Base-by-base conservation (phyloP, 2,113 vertebrate genomes). In the Corythoichthys intestinalis region DNA sequence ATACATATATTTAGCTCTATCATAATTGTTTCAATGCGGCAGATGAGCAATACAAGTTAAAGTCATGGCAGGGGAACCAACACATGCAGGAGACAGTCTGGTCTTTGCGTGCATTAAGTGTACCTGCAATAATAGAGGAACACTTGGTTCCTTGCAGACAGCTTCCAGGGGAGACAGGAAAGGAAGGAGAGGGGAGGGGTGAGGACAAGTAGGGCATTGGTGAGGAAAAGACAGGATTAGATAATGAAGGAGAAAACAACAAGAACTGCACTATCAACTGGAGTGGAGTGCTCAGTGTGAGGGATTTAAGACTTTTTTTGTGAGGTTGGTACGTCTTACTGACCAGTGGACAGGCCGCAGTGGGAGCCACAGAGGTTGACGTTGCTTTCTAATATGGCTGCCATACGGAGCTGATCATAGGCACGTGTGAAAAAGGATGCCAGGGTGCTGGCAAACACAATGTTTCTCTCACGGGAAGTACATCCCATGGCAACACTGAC, bases 401-500 rank as follows among this genome's bases (percentile, higher is more conserved):
- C 96, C 94, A 96, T 97, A 69, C 95, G 94, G 28, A 98, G 94
- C 83, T 98, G 96, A 83, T 98, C 96, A 0, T 94, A 96, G 0
- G 96, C 94, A 10, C 96, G 92, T 0, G 93, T 93, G 84, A 94
- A 97, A 88, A 97, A 97, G 47, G 96, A 94, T 14, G 95, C 94
- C 1, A 98, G 95, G 1, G 95, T 92, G 76, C 95, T 97, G 70
- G 93, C 95, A 78, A 96, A 98, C 70, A 93, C 94, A 3, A 98
- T 76, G 0, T 94, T 96, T 86, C 95, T 92, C 75, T 94, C 89
- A 41, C 95, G 94, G 3, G 94, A 90, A 60, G 94, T 92, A 71
- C 94, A 96, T 66, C 96, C 96, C 76, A 95, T 92, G 0, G 94
- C 94, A 50, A 98, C 68, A 62, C 95, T 96, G 82, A 98, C 96